Evolutionary conservation across 2,113 vertebrate species (phyloP), one percentile per base, ranked within the genome.

Genomic region (Gnathonemus echidnorhynchus): DNA sequence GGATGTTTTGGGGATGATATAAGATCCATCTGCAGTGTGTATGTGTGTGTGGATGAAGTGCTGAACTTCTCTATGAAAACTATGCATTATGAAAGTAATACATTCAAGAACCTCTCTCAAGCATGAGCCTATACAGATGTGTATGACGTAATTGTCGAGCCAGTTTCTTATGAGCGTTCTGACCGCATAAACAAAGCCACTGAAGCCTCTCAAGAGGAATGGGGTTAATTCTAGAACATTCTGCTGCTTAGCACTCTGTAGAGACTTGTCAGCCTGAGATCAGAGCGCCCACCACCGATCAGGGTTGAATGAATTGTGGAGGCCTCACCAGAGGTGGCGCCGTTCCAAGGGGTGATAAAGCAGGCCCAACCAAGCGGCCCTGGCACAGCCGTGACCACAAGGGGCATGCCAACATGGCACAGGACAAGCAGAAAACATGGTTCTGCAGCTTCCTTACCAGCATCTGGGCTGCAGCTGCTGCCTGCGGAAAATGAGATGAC

Each of bases 381-480:
- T 35, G 35, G 35, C 74, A 13, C 31, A 80, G 35, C 74, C 2
- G 15, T 80, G 74, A 42, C 74, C 74, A 19, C 74, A n/a, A 80
- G 8, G 83, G 45, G 46, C 21, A 86, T 11, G 83, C 46, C 46
- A 45, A n/a, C 45, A 48, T 86, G 42, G 46, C 83, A 86, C 83
- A 45, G 19, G 19, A 49, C 46, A 86, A 86, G 46, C n/a, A 49
- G 19, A 49, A 85, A 48, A 27, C 42, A 86, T 86, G 83, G 31
- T 24, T 49, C 45, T 39, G 45, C 42, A 85, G 42, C 83, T 49
- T 11, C 74, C 6, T 49, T 46, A 27, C 21, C 45, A 46, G 46
- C 83, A 86, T 86, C 83, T 86, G 83, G 83, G 46, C 45, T 49
- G 24, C 83, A 86, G 83, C 83, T 86, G 83, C 46, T 46, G 83